Base-by-base conservation (phyloP, 2,888 invertebrate genomes). In the Bursaphelenchus okinawaensis region DNA sequence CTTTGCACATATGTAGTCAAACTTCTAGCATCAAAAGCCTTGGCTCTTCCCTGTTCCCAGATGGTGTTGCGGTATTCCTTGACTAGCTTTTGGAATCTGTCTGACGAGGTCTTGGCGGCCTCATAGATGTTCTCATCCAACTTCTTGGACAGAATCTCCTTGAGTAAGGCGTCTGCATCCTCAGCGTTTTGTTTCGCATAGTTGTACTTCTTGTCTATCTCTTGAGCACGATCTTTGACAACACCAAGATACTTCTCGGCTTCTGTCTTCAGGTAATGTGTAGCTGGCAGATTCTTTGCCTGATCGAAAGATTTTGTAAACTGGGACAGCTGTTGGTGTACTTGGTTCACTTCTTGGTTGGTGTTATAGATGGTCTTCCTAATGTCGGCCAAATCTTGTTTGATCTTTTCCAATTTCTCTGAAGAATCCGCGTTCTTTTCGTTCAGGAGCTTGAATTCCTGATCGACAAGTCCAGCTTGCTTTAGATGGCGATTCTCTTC, bases 231-330 rank as follows among this genome's bases (percentile, higher is more conserved):
- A 22, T 71, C 74, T 52, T 75, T 59, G 12, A 83, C 83, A n/a
- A 79, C 78, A 54, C 77, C 72, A 55, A 82, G 68, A 29, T 83
- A 80, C 4, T 70, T 70, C 40, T 79, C 76, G 0, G 84, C 83
- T 62, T 83, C 78, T 59, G 31, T 16, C n/a, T 40, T 12, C 16
- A 40, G 40, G 40, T 40, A 40, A 40, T 40, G 40, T 12, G 40
- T 40, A n/a, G 40, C 40, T 16, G 40, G 40, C 16, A 16, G 16
- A 3, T 12, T 40, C 6, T 40, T 40, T 12, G 40, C n/a, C 16
- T 40, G 3, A 12, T 40, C 40, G n/a, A 40, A 40, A 16, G 40
- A 16, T n/a, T 40, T 40, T 12, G 40, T 16, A 4, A 40, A 40
- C 40, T 40, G 40, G n/a, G 12, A 12, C 40, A 40, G 6, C 3